Base-by-base conservation (phyloP, 1,140 invertebrate genomes). In the Anastatus disparis region DNA sequence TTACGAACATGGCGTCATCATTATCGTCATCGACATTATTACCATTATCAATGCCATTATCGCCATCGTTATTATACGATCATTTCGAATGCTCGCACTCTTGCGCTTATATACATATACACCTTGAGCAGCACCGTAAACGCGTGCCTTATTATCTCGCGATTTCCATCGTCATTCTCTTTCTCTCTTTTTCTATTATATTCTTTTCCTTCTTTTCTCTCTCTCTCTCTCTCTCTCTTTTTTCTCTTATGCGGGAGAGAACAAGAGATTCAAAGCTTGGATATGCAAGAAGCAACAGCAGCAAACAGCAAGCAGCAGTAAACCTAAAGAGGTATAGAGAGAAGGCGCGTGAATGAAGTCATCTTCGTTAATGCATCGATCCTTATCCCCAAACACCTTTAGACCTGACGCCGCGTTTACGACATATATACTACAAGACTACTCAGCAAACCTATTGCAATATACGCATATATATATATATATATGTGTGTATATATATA, bases 361-460 rank as follows among this genome's bases (percentile, higher is more conserved):
- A 80, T 81, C 77, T 80, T 77, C 70, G 75, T 75, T 79, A 75
- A 81, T 80, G 78, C 78, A 74, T 75, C 75, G 78, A 81, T 80
- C 77, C 72, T 79, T 79, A 80, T 79, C 77, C 76, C 59, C 40
- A n/a, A 69, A 72, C 75, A 76, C 73, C 74, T 81, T 65, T 58
- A 75, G 64, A 70, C 38, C 58, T 40, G n/a, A n/a, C n/a, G 72
- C 75, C 72, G 74, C 70, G 62, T 75, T 80, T 78, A 73, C 70
- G 74, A 75, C 72, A 35, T 17, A 35, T n/a, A n/a, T n/a, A n/a
- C n/a, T n/a, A n/a, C n/a, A n/a, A n/a, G n/a, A n/a, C n/a, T n/a
- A n/a, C n/a, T n/a, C n/a, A n/a, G n/a, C n/a, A n/a, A n/a, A n/a
- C n/a, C n/a, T n/a, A n/a, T n/a, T n/a, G n/a, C n/a, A n/a, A n/a